Evolutionary conservation across 2,888 invertebrate species (phyloP), one percentile per base, ranked within the genome.

Genomic region (Trissolcus japonicus): DNA sequence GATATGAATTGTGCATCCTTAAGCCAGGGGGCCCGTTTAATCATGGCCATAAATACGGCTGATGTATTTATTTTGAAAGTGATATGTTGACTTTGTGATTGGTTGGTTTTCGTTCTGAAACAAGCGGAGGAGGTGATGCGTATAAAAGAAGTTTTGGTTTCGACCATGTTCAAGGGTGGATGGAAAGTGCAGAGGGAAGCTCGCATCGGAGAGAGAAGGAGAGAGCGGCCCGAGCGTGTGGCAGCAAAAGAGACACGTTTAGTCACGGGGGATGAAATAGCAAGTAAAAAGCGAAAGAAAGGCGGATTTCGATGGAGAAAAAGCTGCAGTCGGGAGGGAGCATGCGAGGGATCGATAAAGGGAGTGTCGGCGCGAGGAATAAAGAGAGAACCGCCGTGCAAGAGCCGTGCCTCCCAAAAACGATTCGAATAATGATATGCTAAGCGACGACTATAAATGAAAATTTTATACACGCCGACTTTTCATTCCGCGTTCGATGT

Each of bases 261-360:
- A 79, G 76, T 76, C 63, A 75, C 67, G 65, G 67, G 76, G 71
- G 80, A 74, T 68, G 72, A 75, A 73, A 66, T 29, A 50, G 79
- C 66, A 67, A 75, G 75, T 59, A 67, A 68, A 74, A 72, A 66
- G 62, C 66, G 71, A 77, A 69, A 65, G 71, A 74, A 76, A 69
- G 76, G 61, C 65, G 72, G 72, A 63, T 67, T 75, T 75, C 51
- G 61, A 61, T 74, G 60, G 65, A 74, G 71, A 76, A 71, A 74
- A 67, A 63, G 68, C 68, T 61, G 76, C 67, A 72, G 72, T 72
- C 76, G 67, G 67, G 76, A 77, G 76, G 82, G 78, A 76, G 59
- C 77, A 82, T 75, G 80, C 80, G 83, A 80, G 80, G 81, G 84
- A 87, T 87, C 88, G 86, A 88, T 88, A 88, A 87, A 87, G 87